Evolutionary conservation across 2,888 invertebrate genomes (phyloP).

Genomic region (Platycnemis pennipes): DNA sequence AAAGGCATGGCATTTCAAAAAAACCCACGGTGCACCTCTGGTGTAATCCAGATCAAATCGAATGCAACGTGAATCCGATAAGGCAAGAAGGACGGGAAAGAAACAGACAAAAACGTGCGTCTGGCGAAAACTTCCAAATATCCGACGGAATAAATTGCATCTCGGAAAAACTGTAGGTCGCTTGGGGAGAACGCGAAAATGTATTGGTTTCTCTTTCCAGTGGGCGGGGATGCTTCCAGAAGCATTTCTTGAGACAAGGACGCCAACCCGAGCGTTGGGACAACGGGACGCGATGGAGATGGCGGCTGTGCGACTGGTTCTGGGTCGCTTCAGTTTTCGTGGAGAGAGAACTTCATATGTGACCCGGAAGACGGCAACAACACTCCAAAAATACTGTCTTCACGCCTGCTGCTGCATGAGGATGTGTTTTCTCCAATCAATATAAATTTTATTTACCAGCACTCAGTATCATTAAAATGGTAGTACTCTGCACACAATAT

Average conservation of each 20-base stretch:
- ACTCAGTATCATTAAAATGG: too few species aligned
- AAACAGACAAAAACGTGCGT: neutral
- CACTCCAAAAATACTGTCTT: too few species aligned
- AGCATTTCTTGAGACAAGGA: neutral
- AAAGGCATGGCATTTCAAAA: neutral
- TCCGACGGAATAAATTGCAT: conserved; percentile 16
- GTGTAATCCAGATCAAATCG: neutral
- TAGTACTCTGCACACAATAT: too few species aligned
- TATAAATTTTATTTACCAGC: too few species aligned
- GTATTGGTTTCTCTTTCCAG: neutral
- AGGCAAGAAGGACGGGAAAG: neutral
- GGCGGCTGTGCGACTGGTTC: neutral
- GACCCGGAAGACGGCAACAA: too few species aligned
- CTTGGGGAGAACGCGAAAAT: neutral
- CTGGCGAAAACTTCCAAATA: neutral
- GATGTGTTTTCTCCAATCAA: too few species aligned
- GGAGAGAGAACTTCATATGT: neutral
- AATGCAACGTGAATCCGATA: neutral
- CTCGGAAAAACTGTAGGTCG: neutral
- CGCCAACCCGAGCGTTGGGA: neutral
- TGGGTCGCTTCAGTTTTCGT: neutral
- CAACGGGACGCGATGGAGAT: too few species aligned
- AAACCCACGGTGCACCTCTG: neutral
- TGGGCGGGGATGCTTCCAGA: neutral
- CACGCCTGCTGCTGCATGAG: too few species aligned